phyloP scores from a whole-genome alignment of 2,888 invertebrate species.

The Neoscelio sp. region DNA sequence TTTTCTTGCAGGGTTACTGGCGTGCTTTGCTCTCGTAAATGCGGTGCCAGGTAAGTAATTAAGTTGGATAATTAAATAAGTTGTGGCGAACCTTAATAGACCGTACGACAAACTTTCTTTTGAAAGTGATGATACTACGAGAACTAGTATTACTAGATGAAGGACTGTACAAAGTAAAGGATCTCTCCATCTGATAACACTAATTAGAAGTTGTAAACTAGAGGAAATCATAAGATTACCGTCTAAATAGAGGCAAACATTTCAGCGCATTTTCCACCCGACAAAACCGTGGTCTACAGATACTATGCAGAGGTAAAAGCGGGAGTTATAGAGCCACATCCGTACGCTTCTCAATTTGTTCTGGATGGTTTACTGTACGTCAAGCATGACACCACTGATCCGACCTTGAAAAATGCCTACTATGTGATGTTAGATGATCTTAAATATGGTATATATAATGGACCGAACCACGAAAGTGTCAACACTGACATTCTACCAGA shows the following conservation, averaged over 20 bases:
- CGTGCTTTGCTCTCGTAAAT: constrained; percentile 63
- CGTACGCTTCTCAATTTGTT: constrained; percentile 78
- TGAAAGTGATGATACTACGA: too few species aligned
- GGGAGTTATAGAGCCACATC: constrained; percentile 78
- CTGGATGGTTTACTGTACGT: constrained; percentile 80
- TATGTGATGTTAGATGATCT: constrained; percentile 77
- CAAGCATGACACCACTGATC: constrained; percentile 72
- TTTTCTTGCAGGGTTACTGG: constrained; percentile 62
- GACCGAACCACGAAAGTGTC: constrained; percentile 64
- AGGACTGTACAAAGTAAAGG: too few species aligned
- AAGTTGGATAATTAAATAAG: too few species aligned
- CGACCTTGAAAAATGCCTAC: constrained; percentile 73
- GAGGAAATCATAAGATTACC: background rate
- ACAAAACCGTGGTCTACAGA: constrained; percentile 83
- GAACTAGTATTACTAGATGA: too few species aligned
- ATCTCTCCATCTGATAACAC: too few species aligned
- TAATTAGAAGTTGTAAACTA: too few species aligned
- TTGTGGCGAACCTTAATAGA: too few species aligned
- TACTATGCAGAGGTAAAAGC: constrained; percentile 81
- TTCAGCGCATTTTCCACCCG: constrained; percentile 82
- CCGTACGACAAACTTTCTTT: too few species aligned
- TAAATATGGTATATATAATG: constrained; percentile 79
- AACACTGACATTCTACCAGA: constrained; percentile 66
- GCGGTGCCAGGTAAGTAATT: constrained; percentile 73
- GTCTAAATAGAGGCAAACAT: background rate